Base-by-base conservation (phyloP, 92 coral and sea anemone genomes). In the Parazoanthus darwini region DNA sequence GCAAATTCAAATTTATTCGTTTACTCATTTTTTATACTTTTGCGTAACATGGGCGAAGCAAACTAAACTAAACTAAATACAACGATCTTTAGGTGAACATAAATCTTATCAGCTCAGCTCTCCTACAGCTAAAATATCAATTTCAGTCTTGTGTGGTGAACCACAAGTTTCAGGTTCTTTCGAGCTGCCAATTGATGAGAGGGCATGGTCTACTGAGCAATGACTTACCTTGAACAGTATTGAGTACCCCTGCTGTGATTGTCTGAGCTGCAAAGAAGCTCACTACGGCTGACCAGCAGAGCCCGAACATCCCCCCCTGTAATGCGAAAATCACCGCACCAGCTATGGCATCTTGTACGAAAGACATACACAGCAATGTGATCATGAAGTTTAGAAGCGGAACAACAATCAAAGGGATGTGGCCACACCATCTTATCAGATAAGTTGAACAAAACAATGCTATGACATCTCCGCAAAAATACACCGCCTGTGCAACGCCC, bases 211-310 rank as follows among this genome's bases (percentile, higher is more conserved):
- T 11, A 72, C 0, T 5, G 25, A 29, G 35, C 63, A 70, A 2
- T 39, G 42, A 39, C 59, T 14, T 86, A 90, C 92, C 92, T 90
- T 90, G 92, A 8, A 90, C 81, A 80, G 86, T 90, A 23, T 75
- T 90, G 16, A 71, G 68, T 7, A 89, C 79, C 46, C 92, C 92
- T 3, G 78, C 84, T 6, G 14, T 14, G 22, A 89, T 70, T 13
- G 92, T 87, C 74, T 85, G 90, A 35, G 48, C 43, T 25, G 85
- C 89, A 43, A 90, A 85, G 74, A 86, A 90, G 25, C 85, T 80
- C n/a, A 90, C 92, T 16, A 88, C 58, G 5, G 90, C 85, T 7
- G 92, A 79, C 92, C 92, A 90, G 18, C 84, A 33, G 26, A 90
- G 46, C 25, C 90, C 92, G 77, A 86, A 90, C 43, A 89, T 89